These are phyloP conservation scores for Cirrhinus mrigala DNA, from an alignment of 2,797 vertebrate genomes.

Conservation along the genomic window DNA sequence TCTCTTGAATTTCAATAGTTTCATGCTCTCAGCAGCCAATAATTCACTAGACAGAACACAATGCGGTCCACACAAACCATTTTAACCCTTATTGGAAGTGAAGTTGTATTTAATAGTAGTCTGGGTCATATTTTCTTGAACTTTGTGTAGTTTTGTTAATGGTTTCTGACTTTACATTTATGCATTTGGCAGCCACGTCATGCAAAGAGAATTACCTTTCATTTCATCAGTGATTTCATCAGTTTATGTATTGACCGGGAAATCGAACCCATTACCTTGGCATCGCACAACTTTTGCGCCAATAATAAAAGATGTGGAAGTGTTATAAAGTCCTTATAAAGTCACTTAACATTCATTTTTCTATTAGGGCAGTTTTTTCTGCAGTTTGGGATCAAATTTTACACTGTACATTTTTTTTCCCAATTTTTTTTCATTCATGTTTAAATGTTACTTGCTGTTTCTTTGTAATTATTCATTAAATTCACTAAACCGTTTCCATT, in stretches of 20 bases:
- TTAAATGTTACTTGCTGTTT: no score
- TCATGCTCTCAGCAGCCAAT: background rate
- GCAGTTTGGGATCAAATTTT: background rate
- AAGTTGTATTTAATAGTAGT: background rate
- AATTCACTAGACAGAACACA: background rate
- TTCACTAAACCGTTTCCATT: no score
- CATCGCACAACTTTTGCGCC: background rate
- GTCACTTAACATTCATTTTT: background rate
- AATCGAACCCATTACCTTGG: background rate
- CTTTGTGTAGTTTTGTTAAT: conserved; percentile 15
- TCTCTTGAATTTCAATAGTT: conserved; percentile 21
- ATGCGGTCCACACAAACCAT: background rate
- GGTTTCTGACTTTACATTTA: background rate
- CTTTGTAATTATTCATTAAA: no score
- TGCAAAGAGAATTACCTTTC: background rate
- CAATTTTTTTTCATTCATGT: no score
- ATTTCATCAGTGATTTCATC: conserved; percentile 6
- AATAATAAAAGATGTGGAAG: background rate
- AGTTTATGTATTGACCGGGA: background rate
- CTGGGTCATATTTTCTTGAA: conserved; percentile 13
- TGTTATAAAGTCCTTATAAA: background rate
- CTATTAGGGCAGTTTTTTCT: background rate
- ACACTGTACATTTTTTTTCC: background rate
- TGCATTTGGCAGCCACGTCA: background rate
- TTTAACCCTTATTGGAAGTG: background rate